Conservation (phyloP, 2,888 invertebrate species). For the Dolichopus griseipennis region DNA sequence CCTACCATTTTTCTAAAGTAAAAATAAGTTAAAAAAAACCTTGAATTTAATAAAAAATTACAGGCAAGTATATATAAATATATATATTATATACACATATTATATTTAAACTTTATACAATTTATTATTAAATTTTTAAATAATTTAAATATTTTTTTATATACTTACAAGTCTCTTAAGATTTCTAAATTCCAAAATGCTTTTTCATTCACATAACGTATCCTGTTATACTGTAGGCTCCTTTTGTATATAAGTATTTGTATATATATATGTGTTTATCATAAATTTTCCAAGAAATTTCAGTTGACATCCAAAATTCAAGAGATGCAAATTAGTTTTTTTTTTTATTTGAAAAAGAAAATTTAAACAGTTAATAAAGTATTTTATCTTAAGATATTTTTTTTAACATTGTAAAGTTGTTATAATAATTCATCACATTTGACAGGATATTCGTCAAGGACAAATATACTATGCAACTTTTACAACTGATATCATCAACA, state of each 20-base stretch:
- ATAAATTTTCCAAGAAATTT: not conserved
- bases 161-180: conserved; percentile 49
- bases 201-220: conserved; percentile 41
- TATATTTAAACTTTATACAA: too few species aligned
- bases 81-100: too few species aligned
- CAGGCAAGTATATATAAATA: too few species aligned
- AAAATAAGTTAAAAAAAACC: too few species aligned
- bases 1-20: too few species aligned
- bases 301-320: not conserved
- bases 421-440: not conserved
- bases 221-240: conserved; percentile 41
- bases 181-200: conserved; percentile 43
- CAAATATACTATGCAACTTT: not conserved
- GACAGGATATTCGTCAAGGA: not conserved
- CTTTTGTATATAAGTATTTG: conserved; percentile 26
- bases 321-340: not conserved
- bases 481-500: not conserved
- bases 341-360: not conserved
- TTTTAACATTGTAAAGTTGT: not conserved
- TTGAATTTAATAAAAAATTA: too few species aligned
- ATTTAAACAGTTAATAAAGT: not conserved
- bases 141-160: not conserved
- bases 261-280: not conserved
- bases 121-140: too few species aligned
- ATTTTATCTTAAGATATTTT: not conserved